Evolutionary conservation across 2,113 vertebrate species (phyloP), one percentile per base, ranked within the genome.

Genomic region (Thalassarche chlororhynchos): DNA sequence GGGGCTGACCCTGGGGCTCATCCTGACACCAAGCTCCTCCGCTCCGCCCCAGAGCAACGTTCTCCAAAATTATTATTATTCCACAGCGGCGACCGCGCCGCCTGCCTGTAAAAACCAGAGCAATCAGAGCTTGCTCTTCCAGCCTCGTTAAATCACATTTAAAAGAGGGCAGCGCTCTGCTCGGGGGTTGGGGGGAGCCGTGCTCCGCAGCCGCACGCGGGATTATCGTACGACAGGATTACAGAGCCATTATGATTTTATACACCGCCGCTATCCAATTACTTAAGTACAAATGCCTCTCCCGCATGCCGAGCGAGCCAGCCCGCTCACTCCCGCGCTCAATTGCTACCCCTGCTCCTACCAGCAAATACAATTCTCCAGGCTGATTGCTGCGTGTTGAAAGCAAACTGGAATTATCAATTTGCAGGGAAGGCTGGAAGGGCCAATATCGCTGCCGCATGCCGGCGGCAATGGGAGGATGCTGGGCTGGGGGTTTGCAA

Each of bases 71-170:
- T 1, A 26, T 74, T 17, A 34, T 36, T 10, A 10, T 81, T 80
- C 80, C 10, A 0, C n/a, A 42, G 40, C 2, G 0, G 13, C 1
- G 3, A 49, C 54, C 54, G 5, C 54, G 7, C 5, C 0, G 0
- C 54, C 76, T 51, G 62, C 66, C 78, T 29, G 55, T 34, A 36
- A 44, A 91, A 7, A 15, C 55, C 60, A 1, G 23, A 52, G 84
- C 60, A 26, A 47, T 4, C 51, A 3, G 40, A 42, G 15, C 17
- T 34, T 6, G 26, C 57, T 83, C n/a, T 47, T 38, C 29, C 70
- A 57, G 86, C 66, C 75, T 11, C 3, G 0, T 51, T 68, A 78
- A 91, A 75, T 74, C 71, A 2, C 62, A 8, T 34, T 57, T 29
- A 28, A 78, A 68, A 0, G 34, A 65, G 87, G 91, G 80, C 87